These are phyloP conservation scores for Hartigia nigra DNA, from an alignment of 2,888 invertebrate genomes.

Conservation along the genomic window DNA sequence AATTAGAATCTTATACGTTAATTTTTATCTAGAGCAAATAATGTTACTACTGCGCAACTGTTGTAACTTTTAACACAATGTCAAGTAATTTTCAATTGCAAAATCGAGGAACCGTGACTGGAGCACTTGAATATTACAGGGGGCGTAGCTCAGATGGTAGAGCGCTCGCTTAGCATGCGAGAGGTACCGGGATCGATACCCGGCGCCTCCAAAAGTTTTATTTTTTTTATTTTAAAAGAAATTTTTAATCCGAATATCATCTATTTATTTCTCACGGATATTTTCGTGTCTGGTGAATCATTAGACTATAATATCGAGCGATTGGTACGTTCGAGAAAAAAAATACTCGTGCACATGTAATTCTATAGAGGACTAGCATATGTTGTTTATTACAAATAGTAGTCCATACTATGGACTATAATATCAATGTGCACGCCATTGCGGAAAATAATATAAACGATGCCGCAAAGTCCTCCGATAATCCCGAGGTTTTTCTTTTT, in stretches of 20 bases:
- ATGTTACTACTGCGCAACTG: neutral
- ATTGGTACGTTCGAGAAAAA: neutral
- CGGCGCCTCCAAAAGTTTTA: conserved; percentile 52
- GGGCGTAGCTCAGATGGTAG: conserved; percentile 50
- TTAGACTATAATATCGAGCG: neutral
- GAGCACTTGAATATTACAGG: neutral
- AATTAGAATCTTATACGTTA: neutral
- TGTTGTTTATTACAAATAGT: neutral
- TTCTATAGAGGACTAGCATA: neutral
- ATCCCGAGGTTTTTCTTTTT: neutral
- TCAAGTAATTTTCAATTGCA: neutral
- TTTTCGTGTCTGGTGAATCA: neutral
- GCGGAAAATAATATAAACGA: neutral
- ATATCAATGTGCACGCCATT: neutral
- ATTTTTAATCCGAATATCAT: neutral
- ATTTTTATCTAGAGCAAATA: neutral
- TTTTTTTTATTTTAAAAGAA: neutral
- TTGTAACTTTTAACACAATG: neutral
- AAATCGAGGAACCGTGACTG: neutral
- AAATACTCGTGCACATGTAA: neutral
- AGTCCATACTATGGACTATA: neutral
- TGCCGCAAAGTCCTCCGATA: neutral
- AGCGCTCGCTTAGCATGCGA: conserved; percentile 59
- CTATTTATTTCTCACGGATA: neutral
- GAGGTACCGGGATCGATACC: conserved; percentile 63